Percentiles rank a stretch among this genome's conserved stretches.
These are phyloP conservation scores for Urocynchramus pylzowi DNA, from an alignment of 2,113 vertebrate species.

Conservation along the genomic window DNA sequence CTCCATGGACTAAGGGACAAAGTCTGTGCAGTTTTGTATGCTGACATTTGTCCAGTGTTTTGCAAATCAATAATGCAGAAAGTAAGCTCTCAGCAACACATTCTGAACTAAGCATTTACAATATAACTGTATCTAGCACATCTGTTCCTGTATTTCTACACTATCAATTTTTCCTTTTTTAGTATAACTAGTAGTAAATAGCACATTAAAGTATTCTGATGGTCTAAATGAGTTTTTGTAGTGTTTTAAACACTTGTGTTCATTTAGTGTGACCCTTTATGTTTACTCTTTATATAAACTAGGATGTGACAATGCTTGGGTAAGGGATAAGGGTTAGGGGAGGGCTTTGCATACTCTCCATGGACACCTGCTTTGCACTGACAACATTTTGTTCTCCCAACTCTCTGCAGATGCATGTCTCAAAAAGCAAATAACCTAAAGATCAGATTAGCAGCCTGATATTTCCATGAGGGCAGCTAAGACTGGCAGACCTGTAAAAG, in stretches of 20 bases:
- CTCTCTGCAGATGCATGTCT: not conserved
- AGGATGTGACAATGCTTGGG: fast-evolving
- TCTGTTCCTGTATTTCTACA: not conserved
- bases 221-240: not conserved
- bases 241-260: not conserved
- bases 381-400: not conserved
- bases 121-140: not conserved
- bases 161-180: not conserved
- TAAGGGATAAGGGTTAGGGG: not conserved
- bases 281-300: not conserved
- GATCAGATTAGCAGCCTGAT: constrained; percentile 21
- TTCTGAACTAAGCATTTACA: not conserved
- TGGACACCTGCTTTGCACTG: not conserved
- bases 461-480: not conserved
- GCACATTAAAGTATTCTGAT: not conserved
- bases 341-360: not conserved
- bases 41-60: not conserved
- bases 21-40: not conserved
- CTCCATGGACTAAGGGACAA: not conserved
- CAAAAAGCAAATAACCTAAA: not conserved
- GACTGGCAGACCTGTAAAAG: constrained; percentile 3
- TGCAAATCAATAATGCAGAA: not conserved
- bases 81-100: not conserved
- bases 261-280: not conserved
- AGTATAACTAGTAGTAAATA: not conserved